Base-by-base conservation (phyloP, 2,113 vertebrate genomes). In the Cheilinus undulatus region DNA sequence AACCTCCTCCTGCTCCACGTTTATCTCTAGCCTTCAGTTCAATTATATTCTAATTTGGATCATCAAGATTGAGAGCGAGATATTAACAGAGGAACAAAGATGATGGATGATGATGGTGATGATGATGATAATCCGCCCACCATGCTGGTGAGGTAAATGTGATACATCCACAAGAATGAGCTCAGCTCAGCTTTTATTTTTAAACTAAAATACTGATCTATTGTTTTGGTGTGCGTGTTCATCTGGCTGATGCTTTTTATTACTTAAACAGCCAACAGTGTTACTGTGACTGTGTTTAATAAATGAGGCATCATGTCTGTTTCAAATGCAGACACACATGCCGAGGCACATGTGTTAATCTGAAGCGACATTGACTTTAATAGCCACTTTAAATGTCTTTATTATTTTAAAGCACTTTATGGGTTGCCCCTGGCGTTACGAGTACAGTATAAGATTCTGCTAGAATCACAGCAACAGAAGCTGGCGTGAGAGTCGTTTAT, bases 401-500 rank as follows among this genome's bases (percentile, higher is more conserved):
- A 82, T 87, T 89, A 86, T 87, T 89, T 87, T 78, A 86, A 86
- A 84, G 88, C 78, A 53, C 75, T 79, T 82, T 75, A 77, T 24
- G 69, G 69, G 69, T 48, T 38, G 65, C 79, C 82, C 30, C 74
- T 52, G 78, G 82, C 64, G 13, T 45, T 38, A 30, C 36, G 65
- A 62, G 63, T 32, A 42, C 62, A 23, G 64, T 34, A 27, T 17
- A 65, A 65, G 73, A 53, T 77, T 56, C 11, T 1, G 43, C 60
- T 65, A 24, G 45, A 77, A 80, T 76, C 81, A 81, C 49, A 48
- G 58, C 62, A 40, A 73, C 64, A 76, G 45, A 76, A 62, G 64
- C 43, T 32, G 59, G 2, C 11, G 63, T 40, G 13, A 32, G 58
- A 48, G 52, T n/a, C 2, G 13, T 54, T 63, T 28, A 50, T 28